A percentile compares a stretch with the other conserved stretches of the same genome.
These are phyloP conservation scores for Anagyrus pseudococci DNA, from an alignment of 2,888 invertebrate genomes.

Conservation along the genomic window DNA sequence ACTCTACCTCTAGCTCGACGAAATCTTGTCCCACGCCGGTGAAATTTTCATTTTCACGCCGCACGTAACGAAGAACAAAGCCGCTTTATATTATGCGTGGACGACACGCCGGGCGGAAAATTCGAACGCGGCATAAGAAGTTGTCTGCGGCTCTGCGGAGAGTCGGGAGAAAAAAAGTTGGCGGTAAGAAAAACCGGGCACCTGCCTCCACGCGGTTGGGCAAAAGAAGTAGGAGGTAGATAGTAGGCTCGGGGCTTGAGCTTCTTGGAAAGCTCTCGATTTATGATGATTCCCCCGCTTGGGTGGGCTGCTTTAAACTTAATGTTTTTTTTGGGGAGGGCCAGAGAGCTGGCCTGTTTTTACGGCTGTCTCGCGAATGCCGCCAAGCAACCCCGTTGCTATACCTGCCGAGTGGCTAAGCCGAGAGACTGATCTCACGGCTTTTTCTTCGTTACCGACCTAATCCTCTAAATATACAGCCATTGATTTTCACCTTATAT, in stretches of 20 bases:
- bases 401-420: too few species aligned
- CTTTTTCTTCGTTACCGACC: too few species aligned
- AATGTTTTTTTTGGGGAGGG: conserved; percentile 35
- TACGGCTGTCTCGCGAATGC: too few species aligned
- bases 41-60: conserved; percentile 16
- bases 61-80: conserved; percentile 42
- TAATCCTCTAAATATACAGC: too few species aligned
- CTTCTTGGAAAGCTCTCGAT: conserved; percentile 41
- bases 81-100: conserved; percentile 46
- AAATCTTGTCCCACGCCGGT: too few species aligned
- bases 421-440: too few species aligned
- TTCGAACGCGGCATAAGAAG: conserved; percentile 38
- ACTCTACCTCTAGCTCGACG: too few species aligned
- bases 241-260: conserved; percentile 24
- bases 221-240: conserved; percentile 15
- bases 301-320: conserved; percentile 40
- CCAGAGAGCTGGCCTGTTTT: too few species aligned
- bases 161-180: not conserved
- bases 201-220: too few species aligned
- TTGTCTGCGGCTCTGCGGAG: not conserved
- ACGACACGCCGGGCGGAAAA: conserved; percentile 40
- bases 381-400: too few species aligned
- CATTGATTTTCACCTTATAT: too few species aligned
- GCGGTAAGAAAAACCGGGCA: too few species aligned
- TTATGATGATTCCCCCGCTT: conserved; percentile 43